phyloP scores from a whole-genome alignment of 2,113 vertebrate genomes.

The Corythoichthys haematopterus region DNA sequence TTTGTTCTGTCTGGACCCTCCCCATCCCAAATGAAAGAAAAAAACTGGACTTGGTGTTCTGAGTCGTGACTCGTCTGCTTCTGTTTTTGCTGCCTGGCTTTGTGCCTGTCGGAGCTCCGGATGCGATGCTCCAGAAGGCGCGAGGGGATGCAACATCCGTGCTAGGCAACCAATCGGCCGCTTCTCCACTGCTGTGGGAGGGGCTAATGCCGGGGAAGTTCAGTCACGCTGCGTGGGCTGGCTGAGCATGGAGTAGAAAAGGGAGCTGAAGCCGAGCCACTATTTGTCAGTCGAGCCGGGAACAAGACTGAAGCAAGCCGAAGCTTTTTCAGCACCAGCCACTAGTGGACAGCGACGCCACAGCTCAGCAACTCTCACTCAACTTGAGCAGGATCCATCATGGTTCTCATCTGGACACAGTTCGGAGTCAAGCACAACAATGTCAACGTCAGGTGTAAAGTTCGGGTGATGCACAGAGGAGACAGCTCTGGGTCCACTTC shows the following conservation, averaged over 20 bases:
- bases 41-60: neutral
- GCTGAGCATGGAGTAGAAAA: conserved; percentile 31
- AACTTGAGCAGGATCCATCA: conserved; percentile 24
- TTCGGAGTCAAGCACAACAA: conserved; percentile 76
- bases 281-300: conserved; percentile 43
- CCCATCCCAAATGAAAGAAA: neutral
- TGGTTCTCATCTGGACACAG: conserved; percentile 79
- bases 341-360: conserved; percentile 50
- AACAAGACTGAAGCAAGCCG: conserved; percentile 8
- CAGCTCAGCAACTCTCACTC: neutral
- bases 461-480: conserved; percentile 72
- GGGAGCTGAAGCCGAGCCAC: conserved; percentile 36
- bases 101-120: conserved; percentile 69
- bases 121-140: conserved; percentile 66
- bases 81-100: conserved; percentile 57
- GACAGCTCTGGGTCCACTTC: conserved; percentile 68
- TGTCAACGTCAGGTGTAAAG: conserved; percentile 76
- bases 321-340: conserved; percentile 51
- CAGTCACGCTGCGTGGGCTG: conserved; percentile 67
- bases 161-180: neutral
- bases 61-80: conserved; percentile 2
- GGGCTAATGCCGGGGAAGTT: conserved; percentile 68
- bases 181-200: conserved; percentile 37
- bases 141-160: conserved; percentile 67
- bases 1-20: conserved; percentile 22